Base-by-base conservation (phyloP, 1,140 invertebrate species). In the Meloidogyne chitwoodi region DNA sequence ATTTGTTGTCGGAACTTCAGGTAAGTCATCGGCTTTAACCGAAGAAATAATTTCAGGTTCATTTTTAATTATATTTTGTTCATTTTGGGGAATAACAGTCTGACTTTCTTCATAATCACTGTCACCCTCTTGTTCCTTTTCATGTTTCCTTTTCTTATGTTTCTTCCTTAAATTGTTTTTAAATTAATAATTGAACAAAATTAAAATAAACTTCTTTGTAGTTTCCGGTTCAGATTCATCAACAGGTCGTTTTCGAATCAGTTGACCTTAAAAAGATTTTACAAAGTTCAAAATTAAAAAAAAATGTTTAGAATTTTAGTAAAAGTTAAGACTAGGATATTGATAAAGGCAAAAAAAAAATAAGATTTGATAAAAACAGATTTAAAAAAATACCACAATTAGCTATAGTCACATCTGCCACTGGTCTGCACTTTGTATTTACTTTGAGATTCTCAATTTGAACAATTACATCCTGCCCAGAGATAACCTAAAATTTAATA, bases 361-460 rank as follows among this genome's bases (percentile, higher is more conserved):
- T 14, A 2, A 19, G 65, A 44, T 3, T 70, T 70, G 3, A 44
- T 27, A 70, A 70, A 68, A 70, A 74, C 68, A 38, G 74, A 38
- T 74, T 31, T 75, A 14, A 56, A 56, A 56, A 56, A 19, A 0
- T n/a, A 56, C 79, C 79, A 63, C 79, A 76, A 22, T 69, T 67
- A 11, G 66, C 68, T n/a, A 80, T 80, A 26, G 81, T 63, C n/a
- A 80, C 79, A 71, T 80, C 79, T 6, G 64, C 63, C 12, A 76
- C 24, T 12, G 79, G 79, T n/a, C 79, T 80, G 14, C 65, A 68
- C 38, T 80, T 80, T 31, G 64, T 29, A 48, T 81, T 77, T 4
- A 80, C 79, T 67, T 81, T 70, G 26, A 80, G 78, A 71, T 81
- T 80, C 34, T 81, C 79, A 64, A 80, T 80, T 62, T 48, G 26